These are phyloP conservation scores for Clepsis dumicolana DNA, from an alignment of 2,888 invertebrate species.

Conservation along the genomic window DNA sequence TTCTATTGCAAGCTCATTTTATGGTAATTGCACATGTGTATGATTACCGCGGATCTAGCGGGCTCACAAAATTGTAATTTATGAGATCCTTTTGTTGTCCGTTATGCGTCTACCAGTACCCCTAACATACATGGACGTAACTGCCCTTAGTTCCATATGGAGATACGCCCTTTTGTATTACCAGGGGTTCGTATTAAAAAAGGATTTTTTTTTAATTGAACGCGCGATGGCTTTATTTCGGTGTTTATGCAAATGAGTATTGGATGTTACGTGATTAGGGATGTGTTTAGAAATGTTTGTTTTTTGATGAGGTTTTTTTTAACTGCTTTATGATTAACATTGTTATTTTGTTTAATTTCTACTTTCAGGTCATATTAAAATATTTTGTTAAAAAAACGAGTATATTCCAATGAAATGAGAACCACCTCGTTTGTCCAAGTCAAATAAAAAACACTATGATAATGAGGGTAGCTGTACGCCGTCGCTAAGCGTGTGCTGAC, in stretches of 20 bases:
- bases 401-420: too few species aligned
- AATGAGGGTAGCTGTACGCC: too few species aligned
- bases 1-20: neutral
- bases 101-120: neutral
- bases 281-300: conserved; percentile 8
- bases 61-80: conserved; percentile 43
- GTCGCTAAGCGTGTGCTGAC: too few species aligned
- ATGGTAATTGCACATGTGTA: conserved; percentile 6
- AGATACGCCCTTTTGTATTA: neutral
- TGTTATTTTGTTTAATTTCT: too few species aligned
- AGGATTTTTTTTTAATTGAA: conserved; percentile 40
- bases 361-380: too few species aligned
- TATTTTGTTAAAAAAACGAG: too few species aligned
- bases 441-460: too few species aligned
- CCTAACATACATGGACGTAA: neutral
- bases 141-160: neutral
- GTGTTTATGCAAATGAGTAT: conserved; percentile 39
- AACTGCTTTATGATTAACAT: neutral
- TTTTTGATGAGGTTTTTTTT: neutral
- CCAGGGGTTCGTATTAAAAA: neutral
- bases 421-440: too few species aligned
- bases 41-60: conserved; percentile 13
- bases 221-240: conserved; percentile 24
- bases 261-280: conserved; percentile 28
- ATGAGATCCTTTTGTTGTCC: conserved; percentile 31